phyloP scores from a whole-genome alignment of 1,140 invertebrate species.

The Monomorium pharaonis region DNA sequence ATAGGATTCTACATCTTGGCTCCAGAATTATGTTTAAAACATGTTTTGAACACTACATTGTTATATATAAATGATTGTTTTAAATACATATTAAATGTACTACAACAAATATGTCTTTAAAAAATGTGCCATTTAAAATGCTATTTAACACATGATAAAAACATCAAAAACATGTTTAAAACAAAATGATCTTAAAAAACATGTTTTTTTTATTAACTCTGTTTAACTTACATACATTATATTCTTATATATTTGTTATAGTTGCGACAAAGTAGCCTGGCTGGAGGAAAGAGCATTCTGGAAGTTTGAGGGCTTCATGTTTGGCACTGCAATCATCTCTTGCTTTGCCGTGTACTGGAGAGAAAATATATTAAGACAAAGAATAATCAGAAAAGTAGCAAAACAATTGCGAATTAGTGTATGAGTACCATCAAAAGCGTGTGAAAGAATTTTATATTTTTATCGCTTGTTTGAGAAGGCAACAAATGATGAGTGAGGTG shows the following conservation, averaged over 20 bases:
- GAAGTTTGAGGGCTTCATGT: constrained; percentile 92
- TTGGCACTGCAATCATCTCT: constrained; percentile 88
- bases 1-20: background rate
- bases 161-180: no score
- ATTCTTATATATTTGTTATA: constrained; percentile 75
- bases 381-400: constrained; percentile 87
- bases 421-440: constrained; percentile 56
- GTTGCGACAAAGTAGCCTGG: constrained; percentile 89
- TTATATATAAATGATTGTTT: no score
- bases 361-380: constrained; percentile 86
- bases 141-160: no score
- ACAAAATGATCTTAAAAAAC: no score
- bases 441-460: constrained; percentile 3
- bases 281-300: constrained; percentile 92
- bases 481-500: constrained; percentile 78
- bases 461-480: background rate
- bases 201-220: no score
- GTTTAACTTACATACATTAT: background rate
- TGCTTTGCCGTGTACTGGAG: constrained; percentile 86
- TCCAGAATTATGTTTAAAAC: no score
- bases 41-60: no score
- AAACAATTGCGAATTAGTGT: constrained; percentile 84
- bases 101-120: no score
- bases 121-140: no score
- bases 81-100: no score